Evolutionary conservation across 2,888 invertebrate genomes (phyloP), one percentile per base, ranked within the genome.

Genomic region (Phaedon cochleariae): DNA sequence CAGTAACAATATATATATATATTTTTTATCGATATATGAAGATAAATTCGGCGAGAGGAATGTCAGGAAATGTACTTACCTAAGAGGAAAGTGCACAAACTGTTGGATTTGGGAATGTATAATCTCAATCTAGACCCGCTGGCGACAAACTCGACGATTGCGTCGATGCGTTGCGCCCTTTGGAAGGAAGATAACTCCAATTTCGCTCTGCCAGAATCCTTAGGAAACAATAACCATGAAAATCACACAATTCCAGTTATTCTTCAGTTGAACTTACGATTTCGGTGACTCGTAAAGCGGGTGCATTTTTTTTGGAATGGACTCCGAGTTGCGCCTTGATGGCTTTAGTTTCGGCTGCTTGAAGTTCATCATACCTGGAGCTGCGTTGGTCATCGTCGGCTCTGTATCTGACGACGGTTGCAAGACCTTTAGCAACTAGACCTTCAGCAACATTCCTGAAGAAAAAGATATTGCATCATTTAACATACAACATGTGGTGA

Each of bases 321-420:
- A 97, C 83, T 21, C 96, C 95, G 76, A 91, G 89, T 67, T 87
- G 87, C 9, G 92, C 92, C 84, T 98, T 98, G 69, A 89, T 88
- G 0, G 99, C 98, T 80, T 97, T 95, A 22, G 90, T 90, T 85
- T 99, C 98, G 0, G 98, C 98, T 63, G 94, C 92, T 63, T 97
- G 85, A 21, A 99, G 86, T 67, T 93, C 92, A 82, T 98, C 98
- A 81, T 98, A 99, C 71, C 92, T 92, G 0, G 94, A 92, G 49
- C 98, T 97, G 66, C 98, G 90, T 82, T 96, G 95, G 81, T 98
- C 97, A 80, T 99, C 98, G 80, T 98, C 97, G 79, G 94, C 95
- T 62, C 96, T 88, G 81, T 99, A 97, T 66, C 95, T 89, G 0
- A 99, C 92, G 5, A 98, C 97, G 54, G 93, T 93, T 0, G 96